Evolutionary conservation across 2,113 vertebrate genomes (phyloP).

Genomic region (Centropus unirufus): DNA sequence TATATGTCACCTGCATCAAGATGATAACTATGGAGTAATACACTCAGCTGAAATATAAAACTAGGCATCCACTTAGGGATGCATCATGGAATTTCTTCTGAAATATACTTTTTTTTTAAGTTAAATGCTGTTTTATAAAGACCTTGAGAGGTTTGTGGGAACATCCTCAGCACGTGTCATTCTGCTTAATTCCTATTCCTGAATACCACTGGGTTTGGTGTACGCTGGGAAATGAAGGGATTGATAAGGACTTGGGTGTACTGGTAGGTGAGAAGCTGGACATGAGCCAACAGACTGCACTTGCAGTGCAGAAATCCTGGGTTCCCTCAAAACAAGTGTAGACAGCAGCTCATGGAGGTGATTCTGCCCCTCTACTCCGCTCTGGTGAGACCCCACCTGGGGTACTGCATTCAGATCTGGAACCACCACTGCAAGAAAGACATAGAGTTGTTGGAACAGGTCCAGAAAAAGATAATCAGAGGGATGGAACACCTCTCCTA

Average conservation of each 20-base stretch:
- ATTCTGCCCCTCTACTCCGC: neutral
- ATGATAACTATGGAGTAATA: neutral
- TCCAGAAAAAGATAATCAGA: neutral
- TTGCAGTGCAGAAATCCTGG: neutral
- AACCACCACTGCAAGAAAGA: accelerated
- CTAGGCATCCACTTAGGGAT: neutral
- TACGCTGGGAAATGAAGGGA: neutral
- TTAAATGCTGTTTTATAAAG: neutral
- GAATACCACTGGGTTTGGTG: neutral
- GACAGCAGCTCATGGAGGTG: neutral
- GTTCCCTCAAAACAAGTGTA: neutral
- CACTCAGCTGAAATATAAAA: neutral
- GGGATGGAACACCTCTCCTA: neutral
- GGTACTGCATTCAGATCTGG: neutral
- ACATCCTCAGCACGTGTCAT: neutral
- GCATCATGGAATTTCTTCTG: neutral
- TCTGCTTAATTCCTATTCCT: neutral
- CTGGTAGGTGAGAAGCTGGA: neutral
- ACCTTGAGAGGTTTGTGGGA: neutral
- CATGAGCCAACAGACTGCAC: too few relatives aligned
- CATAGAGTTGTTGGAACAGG: accelerated
- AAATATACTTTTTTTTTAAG: neutral
- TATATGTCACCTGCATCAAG: neutral
- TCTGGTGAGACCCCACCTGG: accelerated
- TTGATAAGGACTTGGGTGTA: neutral